Base-by-base conservation (phyloP, 1,140 invertebrate genomes). In the Drosophila teissieri region DNA sequence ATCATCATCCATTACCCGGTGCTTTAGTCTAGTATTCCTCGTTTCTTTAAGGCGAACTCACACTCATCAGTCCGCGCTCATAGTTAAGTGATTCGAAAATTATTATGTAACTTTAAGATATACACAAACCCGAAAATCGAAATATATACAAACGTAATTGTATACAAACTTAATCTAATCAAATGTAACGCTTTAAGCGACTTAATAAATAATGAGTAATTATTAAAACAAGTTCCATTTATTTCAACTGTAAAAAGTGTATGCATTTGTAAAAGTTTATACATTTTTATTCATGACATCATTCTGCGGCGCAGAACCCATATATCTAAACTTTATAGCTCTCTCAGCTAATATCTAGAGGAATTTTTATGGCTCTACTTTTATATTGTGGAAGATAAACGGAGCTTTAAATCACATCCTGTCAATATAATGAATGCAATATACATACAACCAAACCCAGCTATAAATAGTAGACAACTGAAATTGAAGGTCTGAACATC, bases 21-120 rank as follows among this genome's bases (percentile, higher is more conserved):
- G 75, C 80, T 82, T 70, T 55, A 48, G 24, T 52, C 77, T 83
- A 84, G 80, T 83, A 78, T 76, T 75, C 64, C 75, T 82, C 53
- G 76, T 64, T 73, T 72, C 31, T 68, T 63, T 82, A 67, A 79
- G 64, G 27, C 17, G 42, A 39, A 45, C 31, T 49, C 40, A 45
- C 44, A 56, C 58, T 51, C 72, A 68, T 65, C 48, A 51, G 42
- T 52, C 39, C 53, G 37, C 31, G 42, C 51, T 42, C 36, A 70
- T 39, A 14, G 40, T 22, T 42, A 55, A 70, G 63, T 65, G 68
- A 76, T 78, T 78, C 69, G 60, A 79, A 81, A 82, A 69, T 80
- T 79, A 78, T 52, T 79, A 78, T 52, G 31, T 75, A 80, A 48
- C 45, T 52, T 67, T 49, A 70, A 40, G 48, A 64, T 54, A 36